Evolutionary conservation across 1,140 invertebrate species (phyloP).

Genomic region (Drosophila bocqueti): DNA sequence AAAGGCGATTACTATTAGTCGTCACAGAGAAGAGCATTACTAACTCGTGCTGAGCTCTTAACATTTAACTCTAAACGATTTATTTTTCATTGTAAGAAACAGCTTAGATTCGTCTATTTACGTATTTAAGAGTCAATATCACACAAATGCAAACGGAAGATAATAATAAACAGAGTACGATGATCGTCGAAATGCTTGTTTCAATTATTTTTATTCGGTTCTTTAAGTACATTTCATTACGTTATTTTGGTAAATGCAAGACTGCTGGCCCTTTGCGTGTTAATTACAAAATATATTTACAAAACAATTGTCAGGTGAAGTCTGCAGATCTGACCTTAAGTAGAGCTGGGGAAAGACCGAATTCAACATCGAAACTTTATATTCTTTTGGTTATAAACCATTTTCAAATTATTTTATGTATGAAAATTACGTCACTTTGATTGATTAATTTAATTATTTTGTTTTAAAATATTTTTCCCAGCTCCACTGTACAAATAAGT

Average conservation of each 20-base stretch:
- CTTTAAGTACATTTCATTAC: slow-evolving; percentile 31
- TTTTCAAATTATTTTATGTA: not conserved
- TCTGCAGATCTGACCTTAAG: slow-evolving; percentile 2
- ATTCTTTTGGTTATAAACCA: too few species aligned
- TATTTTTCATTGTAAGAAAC: slow-evolving; percentile 16
- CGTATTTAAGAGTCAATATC: slow-evolving; percentile 27
- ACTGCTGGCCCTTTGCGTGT: slow-evolving; percentile 5
- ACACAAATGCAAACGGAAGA: slow-evolving; percentile 27
- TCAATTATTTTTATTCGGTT: slow-evolving; percentile 14
- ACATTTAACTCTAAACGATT: slow-evolving; percentile 19
- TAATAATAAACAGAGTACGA: slow-evolving; percentile 12
- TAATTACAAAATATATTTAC: slow-evolving; percentile 44
- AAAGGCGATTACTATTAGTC: slow-evolving; percentile 49
- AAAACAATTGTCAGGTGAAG: slow-evolving; percentile 21
- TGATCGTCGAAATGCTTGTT: slow-evolving; percentile 1
- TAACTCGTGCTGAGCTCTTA: slow-evolving; percentile 44
- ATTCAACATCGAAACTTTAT: not conserved
- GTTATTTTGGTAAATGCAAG: slow-evolving; percentile 35
- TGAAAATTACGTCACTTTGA: not conserved
- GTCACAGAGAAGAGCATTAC: slow-evolving; percentile 43
- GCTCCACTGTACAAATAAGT: not conserved
- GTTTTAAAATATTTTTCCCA: not conserved
- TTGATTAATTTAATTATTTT: not conserved
- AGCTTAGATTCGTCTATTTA: slow-evolving; percentile 18
- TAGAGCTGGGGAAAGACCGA: not conserved